These are phyloP conservation scores for Troilus luridus DNA, from an alignment of 2,888 invertebrate species.

Conservation along the genomic window DNA sequence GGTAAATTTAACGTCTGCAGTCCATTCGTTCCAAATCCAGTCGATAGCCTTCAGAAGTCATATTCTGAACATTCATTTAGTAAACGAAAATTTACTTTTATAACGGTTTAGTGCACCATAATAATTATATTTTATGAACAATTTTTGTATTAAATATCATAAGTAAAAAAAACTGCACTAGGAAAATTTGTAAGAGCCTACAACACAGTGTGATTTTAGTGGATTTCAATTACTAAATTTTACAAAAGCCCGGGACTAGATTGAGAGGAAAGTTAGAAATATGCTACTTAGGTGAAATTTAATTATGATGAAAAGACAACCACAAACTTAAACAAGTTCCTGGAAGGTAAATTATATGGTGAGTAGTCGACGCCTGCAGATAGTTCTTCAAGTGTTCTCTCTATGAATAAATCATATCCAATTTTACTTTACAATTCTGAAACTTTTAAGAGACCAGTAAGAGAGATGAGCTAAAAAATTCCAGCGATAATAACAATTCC, in stretches of 20 bases:
- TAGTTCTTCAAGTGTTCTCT: slow-evolving; percentile 20
- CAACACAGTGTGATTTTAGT: neutral
- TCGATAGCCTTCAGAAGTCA: too few species aligned
- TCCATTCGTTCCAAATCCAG: too few species aligned
- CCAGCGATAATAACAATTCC: neutral
- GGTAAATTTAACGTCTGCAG: too few species aligned
- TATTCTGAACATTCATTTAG: too few species aligned
- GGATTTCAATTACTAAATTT: neutral
- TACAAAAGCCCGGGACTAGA: neutral
- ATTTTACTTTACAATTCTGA: slow-evolving; percentile 54
- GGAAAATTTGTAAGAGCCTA: neutral
- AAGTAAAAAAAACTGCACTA: too few species aligned
- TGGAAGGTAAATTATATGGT: slow-evolving; percentile 46
- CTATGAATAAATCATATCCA: slow-evolving; percentile 51
- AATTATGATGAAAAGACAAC: slow-evolving; percentile 46
- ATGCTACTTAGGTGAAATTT: slow-evolving; percentile 17
- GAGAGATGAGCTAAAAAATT: slow-evolving; percentile 49
- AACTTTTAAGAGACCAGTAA: slow-evolving; percentile 28
- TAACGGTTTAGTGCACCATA: too few species aligned
- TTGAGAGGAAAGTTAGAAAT: slow-evolving; percentile 5
- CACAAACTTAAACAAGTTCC: slow-evolving; percentile 9
- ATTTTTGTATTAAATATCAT: too few species aligned
- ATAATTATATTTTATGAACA: too few species aligned
- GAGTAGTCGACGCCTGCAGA: neutral
- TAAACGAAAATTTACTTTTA: too few species aligned